phyloP scores from a whole-genome alignment of 2,113 vertebrate species.

The Lichenostomus cassidix region DNA sequence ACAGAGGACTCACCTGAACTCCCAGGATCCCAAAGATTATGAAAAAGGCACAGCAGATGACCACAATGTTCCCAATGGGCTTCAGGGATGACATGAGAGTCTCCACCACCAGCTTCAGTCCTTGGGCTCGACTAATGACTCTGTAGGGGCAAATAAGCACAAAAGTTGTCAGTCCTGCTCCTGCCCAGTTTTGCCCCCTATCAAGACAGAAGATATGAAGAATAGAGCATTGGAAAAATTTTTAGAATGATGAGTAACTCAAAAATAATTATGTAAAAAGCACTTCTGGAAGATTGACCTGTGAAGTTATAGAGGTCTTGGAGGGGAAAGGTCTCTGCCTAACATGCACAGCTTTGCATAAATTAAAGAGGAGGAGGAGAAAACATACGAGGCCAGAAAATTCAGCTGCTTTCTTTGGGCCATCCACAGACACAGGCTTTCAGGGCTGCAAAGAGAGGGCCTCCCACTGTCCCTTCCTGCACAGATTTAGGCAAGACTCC shows the following conservation, averaged over 20 bases:
- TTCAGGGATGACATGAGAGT: constrained; percentile 98
- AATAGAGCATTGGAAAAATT: neutral
- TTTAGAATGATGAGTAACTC: neutral
- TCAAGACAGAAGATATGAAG: neutral
- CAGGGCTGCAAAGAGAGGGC: neutral
- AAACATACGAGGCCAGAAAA: neutral
- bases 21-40: constrained; percentile 99
- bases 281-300: neutral
- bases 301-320: neutral
- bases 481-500: neutral
- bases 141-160: constrained; percentile 64
- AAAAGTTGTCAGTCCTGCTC: neutral
- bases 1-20: constrained; percentile 86
- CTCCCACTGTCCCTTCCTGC: neutral
- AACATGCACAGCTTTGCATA: neutral
- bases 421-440: neutral
- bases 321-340: neutral
- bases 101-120: constrained; percentile 97
- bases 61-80: constrained; percentile 98
- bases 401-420: neutral
- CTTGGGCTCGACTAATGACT: constrained; percentile 96
- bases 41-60: constrained; percentile 99
- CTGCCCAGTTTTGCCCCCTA: neutral
- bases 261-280: neutral
- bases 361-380: neutral